Base-by-base conservation (phyloP, 2,797 vertebrate genomes). In the Sylvilagus floridanus region DNA sequence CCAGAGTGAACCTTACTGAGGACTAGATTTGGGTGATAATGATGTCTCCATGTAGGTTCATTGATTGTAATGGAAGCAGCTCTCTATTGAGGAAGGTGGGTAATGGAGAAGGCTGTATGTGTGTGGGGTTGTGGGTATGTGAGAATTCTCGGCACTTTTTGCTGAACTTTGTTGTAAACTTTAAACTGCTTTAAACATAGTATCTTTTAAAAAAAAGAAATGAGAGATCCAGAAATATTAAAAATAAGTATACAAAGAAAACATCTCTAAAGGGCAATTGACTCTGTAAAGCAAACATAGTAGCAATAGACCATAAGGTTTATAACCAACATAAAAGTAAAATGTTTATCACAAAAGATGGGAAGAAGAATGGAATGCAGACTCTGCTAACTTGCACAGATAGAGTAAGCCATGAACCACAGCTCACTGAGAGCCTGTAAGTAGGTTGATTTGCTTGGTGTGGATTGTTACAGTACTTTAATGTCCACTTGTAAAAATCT, bases 391-490 rank as follows among this genome's bases (percentile, higher is more conserved):
- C n/a, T 35, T 89, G 50, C 4, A 28, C 11, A 21, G 62, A 84
- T 2, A 82, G 30, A 8, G 9, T 4, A 24, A 17, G 7, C 47
- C 30, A 78, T 11, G 72, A 42, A 3, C 13, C 75, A 42, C 22
- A 86, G 10, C 26, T 11, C 16, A 28, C 22, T 17, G 26, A 63
- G 19, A 2, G 37, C 0, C 7, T 2, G 14, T 0, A 16, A 73
- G 11, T n/a, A 32, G 30, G 62, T 35, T 32, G 42, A 47, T 73
- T 30, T 69, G 24, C 4, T 35, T 90, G 9, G 5, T 75, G 5
- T 37, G 65, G 50, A 47, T 62, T 35, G 50, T 50, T 7, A 68
- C 0, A 68, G 8, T 47, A 57, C 82, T 79, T 50, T 5, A 26
- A 77, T 91, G 62, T 1, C 16, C 28, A 24, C 69, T 75, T 81